Evolutionary conservation across 2,797 vertebrate species (phyloP).

Genomic region (Hemibagrus guttatus): DNA sequence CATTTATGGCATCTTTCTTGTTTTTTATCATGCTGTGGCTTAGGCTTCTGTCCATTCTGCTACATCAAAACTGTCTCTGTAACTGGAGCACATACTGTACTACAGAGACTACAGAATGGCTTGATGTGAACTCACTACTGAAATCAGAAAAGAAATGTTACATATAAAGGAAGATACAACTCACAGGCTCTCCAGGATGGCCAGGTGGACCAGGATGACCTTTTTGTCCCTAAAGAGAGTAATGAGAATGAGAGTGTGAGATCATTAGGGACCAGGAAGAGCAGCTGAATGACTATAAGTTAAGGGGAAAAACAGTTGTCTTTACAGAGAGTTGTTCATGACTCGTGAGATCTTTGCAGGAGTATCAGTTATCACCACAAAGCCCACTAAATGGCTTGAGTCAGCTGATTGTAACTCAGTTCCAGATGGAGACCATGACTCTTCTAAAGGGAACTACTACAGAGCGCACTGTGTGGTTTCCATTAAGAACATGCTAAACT

Average conservation of each 20-base stretch:
- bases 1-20: conserved; percentile 1
- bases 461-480: conserved; percentile 26
- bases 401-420: conserved; percentile 27
- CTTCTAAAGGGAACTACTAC: conserved; percentile 34
- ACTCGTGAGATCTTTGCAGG: conserved; percentile 3
- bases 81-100: not conserved
- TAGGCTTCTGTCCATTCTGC: conserved; percentile 1
- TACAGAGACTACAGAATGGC: not conserved
- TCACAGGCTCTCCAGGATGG: conserved; percentile 92
- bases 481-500: conserved; percentile 28
- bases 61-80: conserved; percentile 20
- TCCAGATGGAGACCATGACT: conserved; percentile 25
- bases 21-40: conserved; percentile 1
- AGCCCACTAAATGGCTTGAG: conserved; percentile 28
- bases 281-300: not conserved
- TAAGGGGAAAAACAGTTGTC: not conserved
- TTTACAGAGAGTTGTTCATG: not conserved
- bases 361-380: conserved; percentile 38
- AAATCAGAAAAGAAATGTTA: not conserved
- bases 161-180: conserved; percentile 59
- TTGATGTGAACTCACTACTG: not conserved
- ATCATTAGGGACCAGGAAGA: not conserved
- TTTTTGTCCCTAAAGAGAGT: conserved; percentile 80
- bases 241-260: not conserved
- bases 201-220: conserved; percentile 88